phyloP scores from a whole-genome alignment of 2,797 vertebrate species.

The Chelon auratus region DNA sequence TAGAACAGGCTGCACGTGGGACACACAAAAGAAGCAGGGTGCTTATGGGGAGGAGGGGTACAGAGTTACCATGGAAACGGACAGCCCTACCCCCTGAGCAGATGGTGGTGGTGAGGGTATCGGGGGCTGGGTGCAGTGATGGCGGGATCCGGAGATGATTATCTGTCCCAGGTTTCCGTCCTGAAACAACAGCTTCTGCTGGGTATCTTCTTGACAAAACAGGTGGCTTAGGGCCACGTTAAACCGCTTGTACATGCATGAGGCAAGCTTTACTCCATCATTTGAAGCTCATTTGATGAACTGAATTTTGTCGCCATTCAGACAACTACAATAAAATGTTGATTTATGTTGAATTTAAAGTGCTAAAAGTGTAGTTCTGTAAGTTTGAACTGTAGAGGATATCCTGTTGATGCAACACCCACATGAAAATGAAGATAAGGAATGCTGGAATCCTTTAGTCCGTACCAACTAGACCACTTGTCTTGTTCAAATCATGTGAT shows the following conservation, averaged over 20 bases:
- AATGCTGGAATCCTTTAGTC: no score
- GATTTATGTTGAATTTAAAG: no score
- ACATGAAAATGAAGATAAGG: no score
- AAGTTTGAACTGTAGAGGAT: no score
- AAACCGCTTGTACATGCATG: background rate
- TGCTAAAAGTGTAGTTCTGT: no score
- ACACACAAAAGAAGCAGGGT: constrained; percentile 70
- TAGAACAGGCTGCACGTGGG: constrained; percentile 65
- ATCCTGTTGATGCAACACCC: no score
- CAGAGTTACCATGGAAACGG: constrained; percentile 81
- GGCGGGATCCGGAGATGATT: constrained; percentile 67
- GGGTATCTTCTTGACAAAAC: constrained; percentile 29
- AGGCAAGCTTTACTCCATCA: background rate
- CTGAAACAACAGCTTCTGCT: constrained; percentile 40
- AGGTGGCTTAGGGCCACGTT: constrained; percentile 33
- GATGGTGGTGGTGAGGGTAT: constrained; percentile 80
- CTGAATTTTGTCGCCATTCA: background rate
- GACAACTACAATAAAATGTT: background rate
- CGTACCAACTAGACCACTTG: background rate
- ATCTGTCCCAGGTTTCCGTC: constrained; percentile 60
- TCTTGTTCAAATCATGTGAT: background rate
- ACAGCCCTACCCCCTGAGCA: constrained; percentile 78
- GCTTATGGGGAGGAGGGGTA: constrained; percentile 72
- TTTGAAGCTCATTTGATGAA: background rate
- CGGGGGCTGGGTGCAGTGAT: constrained; percentile 71